Evolutionary conservation across 2,888 invertebrate species (phyloP), one percentile per base, ranked within the genome.

Genomic region (Aleiodes testaceus): DNA sequence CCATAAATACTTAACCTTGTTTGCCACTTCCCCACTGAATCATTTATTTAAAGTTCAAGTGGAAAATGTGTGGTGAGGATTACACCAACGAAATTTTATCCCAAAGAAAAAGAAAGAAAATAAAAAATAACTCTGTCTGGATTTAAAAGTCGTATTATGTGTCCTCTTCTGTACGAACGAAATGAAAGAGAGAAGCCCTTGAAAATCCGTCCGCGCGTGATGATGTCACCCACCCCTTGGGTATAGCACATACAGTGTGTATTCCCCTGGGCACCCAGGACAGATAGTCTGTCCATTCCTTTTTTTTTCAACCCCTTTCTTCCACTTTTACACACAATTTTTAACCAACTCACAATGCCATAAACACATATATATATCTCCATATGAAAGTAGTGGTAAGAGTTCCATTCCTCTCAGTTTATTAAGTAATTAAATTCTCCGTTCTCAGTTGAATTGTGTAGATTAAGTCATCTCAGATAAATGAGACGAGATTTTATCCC

Each of bases 401-500:
- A 72, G 66, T 70, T 64, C 67, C 64, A 71, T 72, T 65, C 75
- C 72, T 65, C 75, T 66, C 75, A 68, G 74, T 77, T 79, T 77
- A 80, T 81, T 80, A 78, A 79, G 77, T 80, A 81, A 81, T 81
- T 79, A 78, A 80, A 77, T 74, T 76, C 74, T 63, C 71, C 67
- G 73, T 52, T 44, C 64, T 55, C 18, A 55, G 22, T 42, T 66
- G 14, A 72, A 70, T 73, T 55, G 66, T 50, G 73, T 64, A 73
- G 81, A 78, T 79, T 77, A 79, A 78, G 77, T 78, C 79, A 77
- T 75, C 73, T 74, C 20, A 30, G 44, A 20, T 9, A 14, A 53
- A 73, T 64, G 67, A 73, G 73, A 20, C 59, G 12, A 59, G 42
- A 42, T 20, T 7, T 18, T 59, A 36, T 55, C 65, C 66, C 73